Conservation (phyloP, 2,113 vertebrate species). For the Pseudorasbora parva region DNA sequence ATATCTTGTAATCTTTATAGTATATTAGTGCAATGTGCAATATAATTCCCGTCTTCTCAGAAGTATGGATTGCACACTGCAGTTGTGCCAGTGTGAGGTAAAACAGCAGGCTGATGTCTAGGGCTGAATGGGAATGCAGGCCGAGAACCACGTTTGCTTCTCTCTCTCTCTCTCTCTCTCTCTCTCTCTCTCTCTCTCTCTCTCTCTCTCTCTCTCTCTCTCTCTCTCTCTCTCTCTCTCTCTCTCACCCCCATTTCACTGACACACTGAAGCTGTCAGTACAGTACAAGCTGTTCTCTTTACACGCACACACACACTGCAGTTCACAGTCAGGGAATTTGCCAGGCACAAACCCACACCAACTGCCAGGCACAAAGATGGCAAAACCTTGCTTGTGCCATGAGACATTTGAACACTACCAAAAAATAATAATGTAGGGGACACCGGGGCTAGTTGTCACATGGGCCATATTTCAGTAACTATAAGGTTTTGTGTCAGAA, state of each 20-base stretch:
- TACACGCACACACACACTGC: not conserved
- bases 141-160: not conserved
- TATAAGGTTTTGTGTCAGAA: not conserved
- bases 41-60: not conserved
- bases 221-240: not conserved
- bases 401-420: not conserved
- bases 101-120: not conserved
- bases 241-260: not conserved
- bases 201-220: not conserved
- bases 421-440: not conserved
- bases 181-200: not conserved
- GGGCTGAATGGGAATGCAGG: slow-evolving; percentile 9
- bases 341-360: slow-evolving; percentile 31
- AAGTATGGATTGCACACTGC: not conserved
- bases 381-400: not conserved
- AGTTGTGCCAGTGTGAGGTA: slow-evolving; percentile 12
- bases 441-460: not conserved
- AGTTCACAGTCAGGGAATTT: not conserved
- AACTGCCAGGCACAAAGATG: not conserved
- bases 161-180: not conserved
- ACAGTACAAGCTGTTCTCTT: slow-evolving; percentile 23
- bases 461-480: not conserved
- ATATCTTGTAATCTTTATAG: slow-evolving; percentile 3
- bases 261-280: slow-evolving; percentile 20
- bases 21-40: slow-evolving; percentile 4